Evolutionary conservation across 2,888 invertebrate genomes (phyloP), one percentile per base, ranked within the genome.

Genomic region (Margaritifera margaritifera): DNA sequence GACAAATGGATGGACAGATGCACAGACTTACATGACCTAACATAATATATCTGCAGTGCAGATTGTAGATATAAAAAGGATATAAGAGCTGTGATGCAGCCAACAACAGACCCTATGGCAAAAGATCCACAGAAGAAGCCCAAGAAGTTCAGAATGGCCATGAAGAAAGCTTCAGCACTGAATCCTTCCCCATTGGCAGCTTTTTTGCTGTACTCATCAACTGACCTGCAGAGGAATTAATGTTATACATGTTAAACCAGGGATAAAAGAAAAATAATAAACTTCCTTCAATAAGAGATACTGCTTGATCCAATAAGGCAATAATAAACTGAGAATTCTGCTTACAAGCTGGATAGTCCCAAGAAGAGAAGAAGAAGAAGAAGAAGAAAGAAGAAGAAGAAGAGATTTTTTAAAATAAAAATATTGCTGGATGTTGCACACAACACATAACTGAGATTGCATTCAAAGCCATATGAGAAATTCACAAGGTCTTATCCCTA

Each of bases 51-150:
- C 18, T 20, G 25, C 19, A 20, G 18, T 4, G 6, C n/a, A 19
- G 20, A n/a, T n/a, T 19, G 25, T 15, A 31, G 11, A 25, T 25
- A 51, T 20, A 59, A 31, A 73, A 95, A 95, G 94, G 94, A 95
- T 95, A 96, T 94, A 90, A 98, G 92, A 90, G 98, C 98, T 66
- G 98, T 98, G 72, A 95, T 91, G 88, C 97, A 97, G 27, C 98
- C 99, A 93, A 98, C 95, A 1, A 94, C 91, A 66, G 96, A 96
- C 63, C 99, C 99, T 84, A 99, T 95, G 57, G 96, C 92, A 76
- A 98, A 92, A 0, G 98, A 97, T 31, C 97, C 92, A 87, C 95
- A 94, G 91, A 99, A 98, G 83, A 98, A 97, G 66, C 94, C 94
- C n/a, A 64, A 56, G 90, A 99, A 99, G 87, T 96, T 96, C 61